Conservation (phyloP, 37 sponge, comb jelly and placozoan species). For the Halisarca cf. caerulea region DNA sequence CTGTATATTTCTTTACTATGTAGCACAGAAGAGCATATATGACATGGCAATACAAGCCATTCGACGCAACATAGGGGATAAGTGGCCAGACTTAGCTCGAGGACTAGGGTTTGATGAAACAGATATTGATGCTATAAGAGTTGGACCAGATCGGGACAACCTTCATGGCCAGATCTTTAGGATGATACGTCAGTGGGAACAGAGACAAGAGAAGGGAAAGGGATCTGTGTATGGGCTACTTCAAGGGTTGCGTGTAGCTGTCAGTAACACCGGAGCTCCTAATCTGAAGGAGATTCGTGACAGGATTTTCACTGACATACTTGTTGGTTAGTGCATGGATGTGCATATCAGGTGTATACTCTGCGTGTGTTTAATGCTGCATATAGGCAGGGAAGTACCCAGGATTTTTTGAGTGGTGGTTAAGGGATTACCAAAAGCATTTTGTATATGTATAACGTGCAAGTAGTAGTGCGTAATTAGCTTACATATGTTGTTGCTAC, state of each 20-base stretch:
- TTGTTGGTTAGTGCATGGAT: background rate
- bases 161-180: background rate
- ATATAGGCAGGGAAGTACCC: no score
- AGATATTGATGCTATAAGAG: constrained; percentile 18
- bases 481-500: no score
- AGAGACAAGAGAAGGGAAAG: background rate
- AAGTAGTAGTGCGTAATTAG: no score
- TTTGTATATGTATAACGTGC: no score
- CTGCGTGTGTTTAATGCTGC: no score
- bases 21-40: no score
- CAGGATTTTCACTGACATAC: background rate
- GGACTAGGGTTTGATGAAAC: background rate
- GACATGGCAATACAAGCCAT: background rate
- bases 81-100: constrained; percentile 9
- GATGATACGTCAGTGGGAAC: background rate
- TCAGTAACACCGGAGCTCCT: background rate
- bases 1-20: no score
- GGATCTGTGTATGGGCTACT: background rate
- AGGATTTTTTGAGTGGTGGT: no score
- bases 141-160: background rate
- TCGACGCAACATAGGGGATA: background rate
- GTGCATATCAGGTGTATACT: no score
- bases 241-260: background rate
- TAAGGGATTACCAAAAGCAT: no score
- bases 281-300: background rate